These are phyloP conservation scores for Lycopodina hypogea DNA, from an alignment of 37 sponge, comb jelly and placozoan genomes.

Conservation along the genomic window DNA sequence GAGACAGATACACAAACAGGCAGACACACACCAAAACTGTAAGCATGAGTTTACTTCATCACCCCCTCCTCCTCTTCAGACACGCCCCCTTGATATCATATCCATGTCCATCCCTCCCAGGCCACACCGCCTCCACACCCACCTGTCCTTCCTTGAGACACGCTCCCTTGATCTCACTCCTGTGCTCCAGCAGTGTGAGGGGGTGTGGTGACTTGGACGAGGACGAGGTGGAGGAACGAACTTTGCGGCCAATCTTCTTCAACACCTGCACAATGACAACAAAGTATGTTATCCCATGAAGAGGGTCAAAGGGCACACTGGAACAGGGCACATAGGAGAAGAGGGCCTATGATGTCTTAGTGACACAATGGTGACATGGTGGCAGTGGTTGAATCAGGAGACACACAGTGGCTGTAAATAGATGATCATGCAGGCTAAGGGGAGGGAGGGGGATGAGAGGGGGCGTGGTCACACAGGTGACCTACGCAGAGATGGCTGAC, in stretches of 20 bases:
- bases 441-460: too few relatives aligned
- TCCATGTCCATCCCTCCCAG: neutral
- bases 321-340: too few relatives aligned
- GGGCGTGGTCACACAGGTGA: too few relatives aligned
- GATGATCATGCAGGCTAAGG: too few relatives aligned
- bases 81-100: constrained; percentile 12
- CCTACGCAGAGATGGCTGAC: too few relatives aligned
- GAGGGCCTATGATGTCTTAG: too few relatives aligned
- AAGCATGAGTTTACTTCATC: neutral
- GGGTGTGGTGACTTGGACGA: neutral
- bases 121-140: neutral
- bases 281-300: neutral
- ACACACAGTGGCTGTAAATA: too few relatives aligned
- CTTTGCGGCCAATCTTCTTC: constrained; percentile 1
- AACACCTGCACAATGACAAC: neutral
- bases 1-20: neutral
- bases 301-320: too few relatives aligned
- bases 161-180: constrained; percentile 22
- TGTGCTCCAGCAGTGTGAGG: constrained; percentile 32
- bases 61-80: constrained; percentile 9
- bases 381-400: too few relatives aligned
- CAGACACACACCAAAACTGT: constrained; percentile 1
- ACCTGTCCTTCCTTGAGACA: constrained; percentile 37
- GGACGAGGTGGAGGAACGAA: neutral
- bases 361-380: too few relatives aligned